Conservation (phyloP, 2,888 invertebrate genomes). For the Caenorhabditis parvicauda region DNA sequence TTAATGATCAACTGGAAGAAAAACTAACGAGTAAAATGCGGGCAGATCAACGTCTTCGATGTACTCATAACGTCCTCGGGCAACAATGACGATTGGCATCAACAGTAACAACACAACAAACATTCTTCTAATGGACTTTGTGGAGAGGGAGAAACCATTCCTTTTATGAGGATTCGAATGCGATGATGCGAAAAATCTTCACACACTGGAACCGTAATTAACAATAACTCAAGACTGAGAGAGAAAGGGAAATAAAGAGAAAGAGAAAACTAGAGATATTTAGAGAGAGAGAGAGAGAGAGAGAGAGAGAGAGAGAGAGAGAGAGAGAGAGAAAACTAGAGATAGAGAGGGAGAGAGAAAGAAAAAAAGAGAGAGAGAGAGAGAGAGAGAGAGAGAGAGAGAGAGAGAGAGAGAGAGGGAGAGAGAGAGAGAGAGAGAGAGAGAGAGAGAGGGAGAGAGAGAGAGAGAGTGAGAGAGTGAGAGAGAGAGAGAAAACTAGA, state of each 20-base stretch:
- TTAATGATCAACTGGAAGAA: background rate
- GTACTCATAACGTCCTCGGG: constrained; percentile 18
- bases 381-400: background rate
- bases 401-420: background rate
- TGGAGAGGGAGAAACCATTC: background rate
- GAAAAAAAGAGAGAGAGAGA: background rate
- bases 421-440: constrained; percentile 1
- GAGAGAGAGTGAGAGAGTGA: constrained; percentile 7
- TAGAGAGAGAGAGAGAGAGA: background rate
- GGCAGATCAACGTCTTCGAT: constrained; percentile 24
- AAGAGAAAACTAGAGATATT: too few species aligned
- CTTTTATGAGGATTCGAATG: background rate
- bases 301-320: constrained; percentile 12
- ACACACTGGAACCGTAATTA: background rate
- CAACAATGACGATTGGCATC: background rate
- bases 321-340: constrained; percentile 13
- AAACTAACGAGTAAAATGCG: constrained; percentile 25
- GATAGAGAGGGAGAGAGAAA: background rate
- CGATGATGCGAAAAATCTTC: too few species aligned
- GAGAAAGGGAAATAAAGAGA: too few species aligned
- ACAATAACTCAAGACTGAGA: background rate
- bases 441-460: constrained; percentile 8
- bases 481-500: constrained; percentile 3
- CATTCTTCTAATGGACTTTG: background rate
- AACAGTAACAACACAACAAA: background rate